Base-by-base conservation (phyloP, 2,888 invertebrate genomes). In the Chalcosyrphus nemorum region DNA sequence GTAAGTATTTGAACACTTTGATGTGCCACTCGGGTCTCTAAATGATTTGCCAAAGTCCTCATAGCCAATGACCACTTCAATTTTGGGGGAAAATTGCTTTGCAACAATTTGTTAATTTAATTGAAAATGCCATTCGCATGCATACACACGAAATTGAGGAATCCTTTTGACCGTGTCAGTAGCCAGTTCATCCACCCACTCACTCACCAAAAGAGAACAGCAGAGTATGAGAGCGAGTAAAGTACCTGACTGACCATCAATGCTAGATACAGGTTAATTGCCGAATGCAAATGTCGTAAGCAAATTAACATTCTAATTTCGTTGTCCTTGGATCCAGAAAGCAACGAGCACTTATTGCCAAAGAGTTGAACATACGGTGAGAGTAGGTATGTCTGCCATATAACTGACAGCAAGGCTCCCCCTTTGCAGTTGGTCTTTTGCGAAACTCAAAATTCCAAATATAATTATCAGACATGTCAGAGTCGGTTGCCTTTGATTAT, bases 21-120 rank as follows among this genome's bases (percentile, higher is more conserved):
- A 50, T 52, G 38, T 27, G n/a, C 56, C 15, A 6, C 11, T n/a
- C 27, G 19, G 11, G n/a, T n/a, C 17, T 27, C 50, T 15, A 47
- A 27, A 35, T 11, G 56, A 65, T n/a, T 27, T 57, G 27, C n/a
- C 29, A 32, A 50, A 43, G 4, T 50, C 13, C 43, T 32, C n/a
- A 29, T 2, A 27, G n/a, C 13, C 54, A 41, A 52, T 52, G 65
- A n/a, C n/a, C 47, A 41, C 29, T 59, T 70, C 43, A 54, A 17
- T 54, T 59, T 41, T 35, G n/a, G n/a, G n/a, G 11, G 29, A 50
- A 72, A 65, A 45, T 70, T 29, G 57, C 70, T 57, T 63, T 77
- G 80, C 43, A 80, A 65, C 70, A 65, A 80, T 74, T 70, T 80
- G 80, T 43, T 84, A 80, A 84, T 84, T 84, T 84, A 80, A 84